Evolutionary conservation across 2,797 vertebrate species (phyloP).

Genomic region (Acropternis orthonyx): DNA sequence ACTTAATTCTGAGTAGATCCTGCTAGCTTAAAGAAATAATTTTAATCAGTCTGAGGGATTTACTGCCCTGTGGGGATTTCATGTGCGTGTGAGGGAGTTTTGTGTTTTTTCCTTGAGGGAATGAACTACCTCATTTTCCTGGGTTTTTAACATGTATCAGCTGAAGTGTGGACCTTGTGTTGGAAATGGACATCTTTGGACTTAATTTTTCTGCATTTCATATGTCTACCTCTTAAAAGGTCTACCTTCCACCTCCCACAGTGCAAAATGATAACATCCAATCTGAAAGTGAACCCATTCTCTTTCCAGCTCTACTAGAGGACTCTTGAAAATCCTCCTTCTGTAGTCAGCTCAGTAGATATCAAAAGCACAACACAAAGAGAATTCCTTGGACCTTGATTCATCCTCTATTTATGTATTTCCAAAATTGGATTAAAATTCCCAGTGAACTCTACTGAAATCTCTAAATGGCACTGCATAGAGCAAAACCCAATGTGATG

Average conservation of each 20-base stretch:
- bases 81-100: not conserved
- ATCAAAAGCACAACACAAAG: not conserved
- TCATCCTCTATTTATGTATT: not conserved
- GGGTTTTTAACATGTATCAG: not conserved
- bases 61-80: not conserved
- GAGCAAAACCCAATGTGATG: not conserved
- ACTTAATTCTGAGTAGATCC: not conserved
- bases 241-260: not conserved
- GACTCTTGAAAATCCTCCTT: not conserved
- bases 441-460: not conserved
- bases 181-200: not conserved
- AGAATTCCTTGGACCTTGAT: not conserved
- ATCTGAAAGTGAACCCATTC: not conserved
- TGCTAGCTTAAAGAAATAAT: not conserved
- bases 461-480: not conserved
- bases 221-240: not conserved
- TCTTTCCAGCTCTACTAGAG: not conserved
- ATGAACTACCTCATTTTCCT: not conserved
- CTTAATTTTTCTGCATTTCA: not conserved
- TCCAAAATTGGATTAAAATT: not conserved
- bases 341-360: not conserved
- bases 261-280: not conserved
- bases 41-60: conserved; percentile 2
- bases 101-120: not conserved
- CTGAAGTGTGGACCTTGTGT: not conserved